Evolutionary conservation across 2,113 vertebrate genomes (phyloP), one percentile per base, ranked within the genome.

Genomic region (Misgurnus mizolepis): DNA sequence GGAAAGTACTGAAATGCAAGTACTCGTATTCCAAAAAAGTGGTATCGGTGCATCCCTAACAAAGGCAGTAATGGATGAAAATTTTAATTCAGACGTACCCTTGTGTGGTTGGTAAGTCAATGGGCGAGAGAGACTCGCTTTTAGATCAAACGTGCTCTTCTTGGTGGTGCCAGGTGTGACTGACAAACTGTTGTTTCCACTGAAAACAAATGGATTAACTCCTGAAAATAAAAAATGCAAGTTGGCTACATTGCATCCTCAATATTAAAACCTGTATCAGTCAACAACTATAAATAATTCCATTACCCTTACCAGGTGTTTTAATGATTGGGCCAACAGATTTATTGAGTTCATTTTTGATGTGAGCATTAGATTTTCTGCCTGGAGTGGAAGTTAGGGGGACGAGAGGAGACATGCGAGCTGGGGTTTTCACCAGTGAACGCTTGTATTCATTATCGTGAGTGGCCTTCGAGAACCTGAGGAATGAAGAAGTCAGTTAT

Each of bases 91-190:
- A 65, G 2, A 43, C 91, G 65, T 90, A 96, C 95, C 95, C 93
- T 89, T 95, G 53, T 99, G 95, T 18, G 98, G 98, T 85, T 96
- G 94, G 83, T 99, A 99, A 27, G 43, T 62, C 79, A 98, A 96
- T 0, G 96, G 95, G 58, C 93, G 94, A 4, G 96, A 93, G 80
- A 99, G 93, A 83, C 98, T 99, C 45, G 94, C 96, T 92, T 98
- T 93, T 80, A 98, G 93, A 83, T 99, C 95, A 89, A 99, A 99
- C 0, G 22, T 61, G 2, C 86, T 78, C 84, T 96, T 98, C 88
- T 93, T 98, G 4, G 90, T 89, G 0, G 90, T 86, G 0, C 89
- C 90, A 0, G 94, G 93, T 4, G 95, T 94, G 60, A 86, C 79
- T 0, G 12, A 18, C 10, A 78, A 6, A 2, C 86, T 92, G 0